phyloP scores from a whole-genome alignment of 2,888 invertebrate species.

The Eumerus sabulonum region DNA sequence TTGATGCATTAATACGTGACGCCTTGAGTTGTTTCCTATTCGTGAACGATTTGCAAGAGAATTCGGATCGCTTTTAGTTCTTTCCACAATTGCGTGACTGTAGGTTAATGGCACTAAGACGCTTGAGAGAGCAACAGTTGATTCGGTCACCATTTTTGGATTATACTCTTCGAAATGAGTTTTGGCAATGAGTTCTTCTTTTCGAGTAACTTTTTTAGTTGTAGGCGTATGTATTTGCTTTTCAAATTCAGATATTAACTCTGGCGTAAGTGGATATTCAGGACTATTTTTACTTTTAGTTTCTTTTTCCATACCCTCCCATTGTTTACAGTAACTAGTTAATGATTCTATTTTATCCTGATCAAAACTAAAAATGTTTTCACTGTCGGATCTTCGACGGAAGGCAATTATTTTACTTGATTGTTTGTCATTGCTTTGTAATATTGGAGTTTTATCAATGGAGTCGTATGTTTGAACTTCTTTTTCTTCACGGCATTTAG shows the following conservation, averaged over 20 bases:
- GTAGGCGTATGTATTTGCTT: constrained; percentile 79
- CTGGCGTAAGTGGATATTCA: constrained; percentile 80
- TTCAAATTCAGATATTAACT: constrained; percentile 83
- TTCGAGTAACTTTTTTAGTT: constrained; percentile 80
- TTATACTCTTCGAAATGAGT: constrained; percentile 86
- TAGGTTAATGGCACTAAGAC: constrained; percentile 81
- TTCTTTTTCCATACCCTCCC: constrained; percentile 77
- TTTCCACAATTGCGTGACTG: constrained; percentile 87
- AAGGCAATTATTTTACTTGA: constrained; percentile 78
- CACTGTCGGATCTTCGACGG: constrained; percentile 84
- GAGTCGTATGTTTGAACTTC: constrained; percentile 77
- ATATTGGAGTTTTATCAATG: constrained; percentile 73
- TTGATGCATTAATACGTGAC: constrained; percentile 90
- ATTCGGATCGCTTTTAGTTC: constrained; percentile 93
- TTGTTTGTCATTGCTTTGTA: constrained; percentile 73
- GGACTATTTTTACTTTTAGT: constrained; percentile 82
- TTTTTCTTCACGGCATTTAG: constrained; percentile 75
- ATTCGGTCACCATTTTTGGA: constrained; percentile 82
- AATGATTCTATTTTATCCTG: constrained; percentile 87
- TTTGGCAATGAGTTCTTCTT: constrained; percentile 84
- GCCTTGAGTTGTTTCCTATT: constrained; percentile 86
- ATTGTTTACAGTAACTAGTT: constrained; percentile 80
- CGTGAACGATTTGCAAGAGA: constrained; percentile 86
- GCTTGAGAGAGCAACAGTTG: constrained; percentile 75
- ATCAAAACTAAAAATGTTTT: constrained; percentile 87